Percentiles rank a stretch among this genome's conserved stretches.
These are phyloP conservation scores for Drosophila ogumai DNA, from an alignment of 1,140 invertebrate species.

Conservation along the genomic window DNA sequence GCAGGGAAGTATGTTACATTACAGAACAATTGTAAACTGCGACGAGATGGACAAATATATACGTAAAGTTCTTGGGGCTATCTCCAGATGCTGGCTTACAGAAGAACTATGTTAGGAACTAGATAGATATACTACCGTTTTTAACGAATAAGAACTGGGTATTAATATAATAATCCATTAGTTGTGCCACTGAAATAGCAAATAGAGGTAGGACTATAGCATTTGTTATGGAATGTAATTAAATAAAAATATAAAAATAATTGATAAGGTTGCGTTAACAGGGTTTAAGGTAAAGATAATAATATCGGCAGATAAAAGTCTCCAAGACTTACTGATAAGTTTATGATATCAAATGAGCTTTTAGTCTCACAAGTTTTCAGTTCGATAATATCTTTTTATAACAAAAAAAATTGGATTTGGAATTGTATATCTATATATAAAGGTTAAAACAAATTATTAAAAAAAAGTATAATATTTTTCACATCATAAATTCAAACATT, in stretches of 20 bases:
- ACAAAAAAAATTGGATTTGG: not conserved
- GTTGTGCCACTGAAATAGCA: not conserved
- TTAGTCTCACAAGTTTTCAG: not conserved
- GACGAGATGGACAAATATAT: not conserved
- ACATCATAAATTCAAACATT: not conserved
- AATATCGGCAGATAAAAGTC: slow-evolving; percentile 1
- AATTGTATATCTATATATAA: not conserved
- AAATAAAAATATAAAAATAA: not conserved
- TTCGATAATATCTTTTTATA: not conserved
- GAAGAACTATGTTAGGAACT: not conserved
- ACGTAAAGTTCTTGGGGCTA: not conserved
- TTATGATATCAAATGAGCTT: no score
- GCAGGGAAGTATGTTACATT: not conserved
- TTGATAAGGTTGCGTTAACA: not conserved
- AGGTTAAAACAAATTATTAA: not conserved
- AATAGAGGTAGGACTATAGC: not conserved
- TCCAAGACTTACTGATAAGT: not conserved
- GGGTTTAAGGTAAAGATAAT: not conserved
- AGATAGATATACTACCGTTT: not conserved
- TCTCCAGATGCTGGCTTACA: not conserved
- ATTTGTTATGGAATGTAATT: not conserved
- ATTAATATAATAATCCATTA: not conserved
- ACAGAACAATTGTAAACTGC: not conserved
- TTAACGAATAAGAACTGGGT: no score
- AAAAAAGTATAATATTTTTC: not conserved